Percentiles rank a stretch among this genome's conserved stretches.
These are phyloP conservation scores for Equus quagga DNA, from an alignment of 2,113 vertebrate genomes.

Conservation along the genomic window DNA sequence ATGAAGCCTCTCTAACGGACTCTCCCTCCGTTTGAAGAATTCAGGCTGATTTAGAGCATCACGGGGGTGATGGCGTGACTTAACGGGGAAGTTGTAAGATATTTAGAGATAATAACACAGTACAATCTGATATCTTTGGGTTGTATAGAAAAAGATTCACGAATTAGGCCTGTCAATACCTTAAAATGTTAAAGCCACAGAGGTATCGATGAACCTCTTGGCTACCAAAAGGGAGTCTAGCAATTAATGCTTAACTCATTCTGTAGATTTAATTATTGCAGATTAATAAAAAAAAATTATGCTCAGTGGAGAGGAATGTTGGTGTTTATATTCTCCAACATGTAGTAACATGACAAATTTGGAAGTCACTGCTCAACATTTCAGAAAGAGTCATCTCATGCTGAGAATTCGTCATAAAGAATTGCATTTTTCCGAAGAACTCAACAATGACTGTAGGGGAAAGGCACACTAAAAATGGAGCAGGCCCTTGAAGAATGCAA, in stretches of 20 bases:
- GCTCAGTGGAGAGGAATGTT: no score
- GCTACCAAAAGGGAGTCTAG: background rate
- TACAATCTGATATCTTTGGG: background rate
- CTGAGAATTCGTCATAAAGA: background rate
- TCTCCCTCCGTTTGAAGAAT: background rate
- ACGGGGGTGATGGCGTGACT: background rate
- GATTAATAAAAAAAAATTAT: background rate
- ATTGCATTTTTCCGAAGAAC: background rate
- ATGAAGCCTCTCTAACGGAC: background rate
- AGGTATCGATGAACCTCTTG: background rate
- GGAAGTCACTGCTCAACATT: background rate
- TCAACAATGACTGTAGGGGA: background rate
- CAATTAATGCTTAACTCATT: background rate
- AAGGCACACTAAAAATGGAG: background rate
- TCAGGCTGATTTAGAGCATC: background rate
- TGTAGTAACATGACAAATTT: background rate
- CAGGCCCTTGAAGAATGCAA: background rate
- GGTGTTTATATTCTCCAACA: background rate
- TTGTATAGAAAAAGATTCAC: background rate
- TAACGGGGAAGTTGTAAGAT: background rate
- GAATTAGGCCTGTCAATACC: background rate
- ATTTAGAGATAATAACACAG: background rate
- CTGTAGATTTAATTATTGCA: no score
- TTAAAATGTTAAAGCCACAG: background rate
- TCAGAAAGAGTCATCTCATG: background rate